phyloP scores from a whole-genome alignment of 2,797 vertebrate genomes.

The Toxotes lorentzi region DNA sequence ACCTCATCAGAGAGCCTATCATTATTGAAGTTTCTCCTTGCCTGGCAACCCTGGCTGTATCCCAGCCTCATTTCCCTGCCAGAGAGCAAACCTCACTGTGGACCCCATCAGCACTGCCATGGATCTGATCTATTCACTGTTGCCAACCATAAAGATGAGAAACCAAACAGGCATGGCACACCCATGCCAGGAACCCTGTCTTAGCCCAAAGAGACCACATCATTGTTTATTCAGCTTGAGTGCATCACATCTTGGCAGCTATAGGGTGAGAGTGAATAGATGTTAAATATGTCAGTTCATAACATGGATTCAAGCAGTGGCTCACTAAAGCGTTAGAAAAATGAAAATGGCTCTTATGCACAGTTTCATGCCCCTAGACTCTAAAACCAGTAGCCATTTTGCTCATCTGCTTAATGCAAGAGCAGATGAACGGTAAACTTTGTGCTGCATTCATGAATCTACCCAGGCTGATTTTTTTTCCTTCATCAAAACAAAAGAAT shows the following conservation, averaged over 20 bases:
- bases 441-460: constrained; percentile 47
- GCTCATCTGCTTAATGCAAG: constrained; percentile 41
- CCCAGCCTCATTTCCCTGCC: constrained; percentile 57
- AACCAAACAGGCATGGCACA: constrained; percentile 68
- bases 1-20: constrained; percentile 59
- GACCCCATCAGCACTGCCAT: constrained; percentile 54
- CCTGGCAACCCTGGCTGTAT: constrained; percentile 66
- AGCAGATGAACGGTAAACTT: constrained; percentile 54
- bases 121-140: constrained; percentile 76
- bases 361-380: constrained; percentile 17
- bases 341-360: constrained; percentile 23
- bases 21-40: constrained; percentile 47
- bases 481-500: constrained; percentile 73
- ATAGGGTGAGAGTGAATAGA: constrained; percentile 58
- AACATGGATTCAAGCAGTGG: constrained; percentile 26
- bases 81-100: constrained; percentile 47
- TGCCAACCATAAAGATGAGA: constrained; percentile 74
- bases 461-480: constrained; percentile 24
- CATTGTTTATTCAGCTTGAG: constrained; percentile 85
- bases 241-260: constrained; percentile 77
- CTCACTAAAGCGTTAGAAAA: constrained; percentile 12
- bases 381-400: constrained; percentile 9
- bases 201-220: constrained; percentile 74
- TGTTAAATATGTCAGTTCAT: constrained; percentile 57
- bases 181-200: constrained; percentile 78